Percentiles rank a stretch among this genome's conserved stretches.
These are phyloP conservation scores for Scalopus aquaticus DNA, from an alignment of 2,113 vertebrate species.

Conservation along the genomic window DNA sequence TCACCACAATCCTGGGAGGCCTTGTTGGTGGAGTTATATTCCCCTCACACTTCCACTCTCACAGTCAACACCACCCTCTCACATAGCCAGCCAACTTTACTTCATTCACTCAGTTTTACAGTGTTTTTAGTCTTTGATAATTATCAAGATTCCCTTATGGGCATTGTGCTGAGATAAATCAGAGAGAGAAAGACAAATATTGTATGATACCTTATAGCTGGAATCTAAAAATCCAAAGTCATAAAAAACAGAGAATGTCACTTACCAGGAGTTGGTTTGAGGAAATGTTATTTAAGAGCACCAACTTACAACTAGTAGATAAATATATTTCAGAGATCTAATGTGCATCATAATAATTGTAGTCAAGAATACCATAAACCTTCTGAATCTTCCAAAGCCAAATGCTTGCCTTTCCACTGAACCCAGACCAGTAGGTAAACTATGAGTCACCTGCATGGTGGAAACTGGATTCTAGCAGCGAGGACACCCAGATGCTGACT, in stretches of 20 bases:
- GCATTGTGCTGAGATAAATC: too few relatives aligned
- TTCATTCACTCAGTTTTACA: neutral
- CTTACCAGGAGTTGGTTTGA: neutral
- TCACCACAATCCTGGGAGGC: neutral
- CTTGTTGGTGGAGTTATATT: neutral
- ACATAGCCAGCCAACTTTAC: neutral
- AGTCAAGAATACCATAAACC: neutral
- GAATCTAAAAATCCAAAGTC: neutral
- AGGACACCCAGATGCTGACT: slow-evolving; percentile 92
- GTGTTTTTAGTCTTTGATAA: neutral
- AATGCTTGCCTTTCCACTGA: slow-evolving; percentile 92
- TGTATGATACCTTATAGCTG: neutral
- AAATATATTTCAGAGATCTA: neutral
- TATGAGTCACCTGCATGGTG: slow-evolving; percentile 93
- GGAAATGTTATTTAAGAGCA: neutral
- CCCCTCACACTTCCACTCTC: neutral
- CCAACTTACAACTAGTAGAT: neutral
- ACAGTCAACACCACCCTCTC: neutral
- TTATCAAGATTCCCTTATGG: neutral
- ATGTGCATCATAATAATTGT: neutral
- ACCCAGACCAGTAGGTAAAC: slow-evolving; percentile 92
- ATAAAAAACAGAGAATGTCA: neutral
- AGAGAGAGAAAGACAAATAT: too few relatives aligned
- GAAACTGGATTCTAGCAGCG: slow-evolving; percentile 90
- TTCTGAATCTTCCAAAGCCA: slow-evolving; percentile 73